Percentiles rank a stretch among this genome's conserved stretches.
Evolutionary conservation across 2,888 invertebrate species (phyloP).

Genomic region (Petrolisthes manimaculis): DNA sequence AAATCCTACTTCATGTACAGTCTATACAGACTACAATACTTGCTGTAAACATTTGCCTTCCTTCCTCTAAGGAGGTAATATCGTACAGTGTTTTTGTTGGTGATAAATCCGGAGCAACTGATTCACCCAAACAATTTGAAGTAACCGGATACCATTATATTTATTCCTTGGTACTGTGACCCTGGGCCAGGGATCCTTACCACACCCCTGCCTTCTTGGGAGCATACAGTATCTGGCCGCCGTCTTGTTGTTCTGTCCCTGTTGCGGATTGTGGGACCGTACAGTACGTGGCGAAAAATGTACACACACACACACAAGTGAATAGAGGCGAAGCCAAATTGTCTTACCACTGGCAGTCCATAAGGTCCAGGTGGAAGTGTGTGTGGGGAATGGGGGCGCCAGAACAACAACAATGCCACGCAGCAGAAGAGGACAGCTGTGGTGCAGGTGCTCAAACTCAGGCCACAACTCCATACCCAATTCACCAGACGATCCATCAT

Average conservation of each 20-base stretch:
- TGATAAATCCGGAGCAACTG: too few relatives aligned
- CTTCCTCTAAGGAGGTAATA: too few relatives aligned
- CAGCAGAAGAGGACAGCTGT: conserved; percentile 15
- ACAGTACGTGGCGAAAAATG: neutral
- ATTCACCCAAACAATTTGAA: too few relatives aligned
- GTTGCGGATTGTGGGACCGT: neutral
- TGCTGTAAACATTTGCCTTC: too few relatives aligned
- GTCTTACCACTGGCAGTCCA: conserved; percentile 30
- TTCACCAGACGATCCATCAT: too few relatives aligned
- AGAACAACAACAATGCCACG: conserved; percentile 3
- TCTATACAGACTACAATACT: too few relatives aligned
- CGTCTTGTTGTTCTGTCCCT: neutral
- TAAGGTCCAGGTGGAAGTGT: conserved; percentile 33
- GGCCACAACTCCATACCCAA: too few relatives aligned
- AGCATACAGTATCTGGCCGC: neutral
- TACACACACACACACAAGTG: neutral
- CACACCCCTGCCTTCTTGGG: neutral
- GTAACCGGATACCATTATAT: too few relatives aligned
- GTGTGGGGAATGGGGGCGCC: neutral
- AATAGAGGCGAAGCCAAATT: neutral
- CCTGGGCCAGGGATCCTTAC: neutral
- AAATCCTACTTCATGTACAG: too few relatives aligned
- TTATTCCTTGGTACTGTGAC: neutral
- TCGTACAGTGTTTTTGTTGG: too few relatives aligned
- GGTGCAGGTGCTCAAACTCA: too few relatives aligned